phyloP scores from a whole-genome alignment of 2,888 invertebrate species.

The Carcina quercana region DNA sequence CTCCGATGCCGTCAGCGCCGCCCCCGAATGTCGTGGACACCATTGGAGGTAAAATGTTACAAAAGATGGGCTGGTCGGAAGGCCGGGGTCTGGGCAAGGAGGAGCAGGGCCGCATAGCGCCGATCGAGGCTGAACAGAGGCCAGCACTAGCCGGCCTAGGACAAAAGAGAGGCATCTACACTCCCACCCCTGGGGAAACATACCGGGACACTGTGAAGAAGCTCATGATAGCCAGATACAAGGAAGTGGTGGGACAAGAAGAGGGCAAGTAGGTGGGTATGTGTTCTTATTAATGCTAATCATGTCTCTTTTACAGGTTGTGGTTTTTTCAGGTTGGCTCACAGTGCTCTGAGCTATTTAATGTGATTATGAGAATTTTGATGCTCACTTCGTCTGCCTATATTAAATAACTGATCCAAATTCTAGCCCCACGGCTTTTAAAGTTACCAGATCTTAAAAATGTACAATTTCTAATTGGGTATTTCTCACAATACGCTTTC shows the following conservation, averaged over 20 bases:
- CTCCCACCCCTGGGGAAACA: slow-evolving; percentile 86
- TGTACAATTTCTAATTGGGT: no score
- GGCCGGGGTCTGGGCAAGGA: slow-evolving; percentile 96
- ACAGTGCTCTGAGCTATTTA: not conserved
- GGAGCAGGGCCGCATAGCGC: slow-evolving; percentile 94
- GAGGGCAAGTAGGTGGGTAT: slow-evolving; percentile 61
- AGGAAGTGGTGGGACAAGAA: slow-evolving; percentile 82
- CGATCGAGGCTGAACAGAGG: slow-evolving; percentile 86
- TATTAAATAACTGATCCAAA: no score
- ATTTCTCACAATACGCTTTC: no score
- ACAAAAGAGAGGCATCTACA: slow-evolving; percentile 84
- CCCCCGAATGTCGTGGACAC: slow-evolving; percentile 88
- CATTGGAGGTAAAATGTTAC: slow-evolving; percentile 94
- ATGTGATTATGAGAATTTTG: no score
- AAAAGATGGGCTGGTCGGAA: slow-evolving; percentile 99
- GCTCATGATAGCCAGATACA: slow-evolving; percentile 90
- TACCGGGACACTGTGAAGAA: slow-evolving; percentile 94
- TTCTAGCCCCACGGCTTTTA: no score
- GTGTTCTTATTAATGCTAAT: slow-evolving; percentile 16
- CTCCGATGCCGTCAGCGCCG: slow-evolving; percentile 70
- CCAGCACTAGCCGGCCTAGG: slow-evolving; percentile 90
- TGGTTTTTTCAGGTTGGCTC: slow-evolving; percentile 42
- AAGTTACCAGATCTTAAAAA: no score
- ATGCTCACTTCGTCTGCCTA: no score
- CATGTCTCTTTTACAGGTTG: slow-evolving; percentile 20